Percentiles rank a stretch among this genome's conserved stretches.
Evolutionary conservation across 2,888 invertebrate genomes (phyloP).

Genomic region (Eurytoma californica): DNA sequence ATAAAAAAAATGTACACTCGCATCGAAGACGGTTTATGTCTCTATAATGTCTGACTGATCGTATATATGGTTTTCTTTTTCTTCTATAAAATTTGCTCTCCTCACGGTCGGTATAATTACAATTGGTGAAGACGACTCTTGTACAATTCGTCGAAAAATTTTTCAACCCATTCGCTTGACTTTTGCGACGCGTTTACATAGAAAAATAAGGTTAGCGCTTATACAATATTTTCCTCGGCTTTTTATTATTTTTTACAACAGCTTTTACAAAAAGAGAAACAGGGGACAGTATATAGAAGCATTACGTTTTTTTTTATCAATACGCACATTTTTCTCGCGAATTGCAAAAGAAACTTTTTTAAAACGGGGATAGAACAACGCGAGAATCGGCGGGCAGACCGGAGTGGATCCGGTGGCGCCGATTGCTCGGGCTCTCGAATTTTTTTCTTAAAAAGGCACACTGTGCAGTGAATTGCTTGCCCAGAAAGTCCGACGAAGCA

Average conservation of each 20-base stretch:
- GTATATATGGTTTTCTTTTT: neutral
- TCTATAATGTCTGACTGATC: neutral
- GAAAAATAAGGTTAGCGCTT: slow-evolving; percentile 50
- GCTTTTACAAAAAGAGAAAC: slow-evolving; percentile 34
- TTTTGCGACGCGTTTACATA: slow-evolving; percentile 39
- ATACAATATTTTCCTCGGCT: slow-evolving; percentile 38
- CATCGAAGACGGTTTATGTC: slow-evolving; percentile 6
- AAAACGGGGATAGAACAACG: slow-evolving; percentile 37
- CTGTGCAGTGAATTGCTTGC: slow-evolving; percentile 58
- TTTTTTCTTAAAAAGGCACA: slow-evolving; percentile 57
- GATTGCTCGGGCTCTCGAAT: slow-evolving; percentile 36
- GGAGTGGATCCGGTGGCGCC: neutral
- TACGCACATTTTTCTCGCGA: slow-evolving; percentile 30
- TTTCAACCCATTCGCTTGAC: neutral
- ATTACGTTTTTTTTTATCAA: slow-evolving; percentile 31
- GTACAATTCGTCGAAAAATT: too few relatives aligned
- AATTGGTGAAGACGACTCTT: too few relatives aligned
- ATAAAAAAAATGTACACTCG: slow-evolving; percentile 49
- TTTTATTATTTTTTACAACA: slow-evolving; percentile 26
- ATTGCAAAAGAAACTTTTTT: slow-evolving; percentile 38
- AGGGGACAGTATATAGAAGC: slow-evolving; percentile 42
- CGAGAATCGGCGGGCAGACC: slow-evolving; percentile 15
- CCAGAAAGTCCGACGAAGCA: slow-evolving; percentile 54
- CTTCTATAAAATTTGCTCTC: slow-evolving; percentile 17
- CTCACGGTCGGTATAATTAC: slow-evolving; percentile 8